A percentile compares a stretch with the other conserved stretches of the same genome.
Evolutionary conservation across 2,888 invertebrate genomes (phyloP).

Genomic region (Ditula angustiorana): DNA sequence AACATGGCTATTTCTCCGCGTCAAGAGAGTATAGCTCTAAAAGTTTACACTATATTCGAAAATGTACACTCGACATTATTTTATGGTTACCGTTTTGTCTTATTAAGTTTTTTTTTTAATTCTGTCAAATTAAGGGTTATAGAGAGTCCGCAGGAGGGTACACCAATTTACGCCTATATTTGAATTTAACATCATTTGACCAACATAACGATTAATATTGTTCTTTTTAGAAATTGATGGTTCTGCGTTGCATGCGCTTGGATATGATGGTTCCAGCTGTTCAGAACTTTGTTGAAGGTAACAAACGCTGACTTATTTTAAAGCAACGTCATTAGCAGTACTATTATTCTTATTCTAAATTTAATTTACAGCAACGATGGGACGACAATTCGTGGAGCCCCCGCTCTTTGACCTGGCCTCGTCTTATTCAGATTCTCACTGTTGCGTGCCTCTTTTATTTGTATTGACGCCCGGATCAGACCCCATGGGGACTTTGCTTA

Average conservation of each 20-base stretch:
- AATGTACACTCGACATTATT: too few species aligned
- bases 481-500: slow-evolving; percentile 94
- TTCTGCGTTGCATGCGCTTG: slow-evolving; percentile 93
- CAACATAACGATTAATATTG: neutral
- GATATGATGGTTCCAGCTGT: slow-evolving; percentile 95
- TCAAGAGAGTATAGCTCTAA: too few species aligned
- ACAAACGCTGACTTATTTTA: slow-evolving; percentile 10
- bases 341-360: neutral
- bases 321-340: neutral
- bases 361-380: slow-evolving; percentile 86
- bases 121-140: too few species aligned
- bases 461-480: slow-evolving; percentile 97
- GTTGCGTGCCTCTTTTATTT: slow-evolving; percentile 95
- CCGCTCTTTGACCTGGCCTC: slow-evolving; percentile 95
- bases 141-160: too few species aligned
- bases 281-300: slow-evolving; percentile 89
- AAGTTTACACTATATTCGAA: too few species aligned
- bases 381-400: slow-evolving; percentile 93
- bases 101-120: too few species aligned
- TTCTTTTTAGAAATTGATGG: slow-evolving; percentile 87
- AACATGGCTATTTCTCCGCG: too few species aligned
- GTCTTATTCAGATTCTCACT: slow-evolving; percentile 94
- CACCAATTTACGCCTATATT: too few species aligned
- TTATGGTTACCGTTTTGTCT: too few species aligned
- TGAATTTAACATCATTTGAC: too few species aligned